Conservation (phyloP, 2,888 invertebrate genomes). For the Ennomos fuscantarius region DNA sequence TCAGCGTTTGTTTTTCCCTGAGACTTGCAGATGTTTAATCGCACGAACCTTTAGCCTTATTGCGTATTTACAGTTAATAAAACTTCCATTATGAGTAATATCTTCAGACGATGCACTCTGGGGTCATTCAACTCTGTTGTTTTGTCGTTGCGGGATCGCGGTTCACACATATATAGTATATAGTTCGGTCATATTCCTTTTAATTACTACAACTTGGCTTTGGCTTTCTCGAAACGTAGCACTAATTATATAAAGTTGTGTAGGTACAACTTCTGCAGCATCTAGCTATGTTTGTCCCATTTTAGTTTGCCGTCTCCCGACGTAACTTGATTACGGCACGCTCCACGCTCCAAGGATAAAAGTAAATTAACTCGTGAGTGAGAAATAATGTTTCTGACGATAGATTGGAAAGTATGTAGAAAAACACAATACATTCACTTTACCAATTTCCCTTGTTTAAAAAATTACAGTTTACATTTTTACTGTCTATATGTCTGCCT, state of each 20-base stretch:
- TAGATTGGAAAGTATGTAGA: slow-evolving; percentile 6
- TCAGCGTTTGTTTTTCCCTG: not conserved
- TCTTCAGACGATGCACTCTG: slow-evolving; percentile 41
- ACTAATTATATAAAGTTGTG: slow-evolving; percentile 48
- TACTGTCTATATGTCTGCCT: not conserved
- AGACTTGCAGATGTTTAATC: slow-evolving; percentile 13
- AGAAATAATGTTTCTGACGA: slow-evolving; percentile 20
- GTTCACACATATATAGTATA: slow-evolving; percentile 37
- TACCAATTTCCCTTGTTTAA: too few relatives aligned
- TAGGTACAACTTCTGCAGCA: slow-evolving; percentile 43
- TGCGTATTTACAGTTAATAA: slow-evolving; percentile 16
- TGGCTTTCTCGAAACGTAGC: slow-evolving; percentile 46
- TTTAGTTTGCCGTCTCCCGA: slow-evolving; percentile 39
- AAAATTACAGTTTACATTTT: not conserved
- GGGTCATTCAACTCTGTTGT: slow-evolving; percentile 57
- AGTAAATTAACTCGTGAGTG: slow-evolving; percentile 27
- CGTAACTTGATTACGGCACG: slow-evolving; percentile 46
- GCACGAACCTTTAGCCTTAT: slow-evolving; percentile 16
- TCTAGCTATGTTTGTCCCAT: slow-evolving; percentile 44
- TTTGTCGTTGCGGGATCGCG: slow-evolving; percentile 46
- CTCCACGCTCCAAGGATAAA: slow-evolving; percentile 26
- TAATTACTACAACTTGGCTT: slow-evolving; percentile 50
- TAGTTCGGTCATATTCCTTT: slow-evolving; percentile 30
- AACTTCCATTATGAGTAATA: slow-evolving; percentile 42
- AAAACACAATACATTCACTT: not conserved